Evolutionary conservation across 2,888 invertebrate genomes (phyloP).

Genomic region (Orthonevra nobilis): DNA sequence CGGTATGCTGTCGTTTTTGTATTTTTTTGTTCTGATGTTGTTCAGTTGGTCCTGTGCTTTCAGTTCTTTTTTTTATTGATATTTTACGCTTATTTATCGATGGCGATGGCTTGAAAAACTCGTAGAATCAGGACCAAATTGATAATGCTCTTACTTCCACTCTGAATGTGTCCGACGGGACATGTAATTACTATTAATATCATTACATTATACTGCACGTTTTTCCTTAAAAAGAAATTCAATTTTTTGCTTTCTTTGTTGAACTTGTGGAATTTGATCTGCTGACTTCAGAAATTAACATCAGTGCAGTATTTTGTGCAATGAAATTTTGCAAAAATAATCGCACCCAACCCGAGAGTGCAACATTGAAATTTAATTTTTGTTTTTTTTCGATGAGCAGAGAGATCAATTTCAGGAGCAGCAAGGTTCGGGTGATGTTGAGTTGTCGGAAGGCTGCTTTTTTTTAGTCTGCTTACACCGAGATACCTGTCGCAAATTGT

Average conservation of each 20-base stretch:
- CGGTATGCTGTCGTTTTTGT: conserved; percentile 13
- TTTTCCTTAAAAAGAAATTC: conserved; percentile 23
- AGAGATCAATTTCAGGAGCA: conserved; percentile 28
- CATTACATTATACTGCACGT: conserved; percentile 63
- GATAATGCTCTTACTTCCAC: conserved; percentile 66
- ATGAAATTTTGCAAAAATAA: conserved; percentile 6
- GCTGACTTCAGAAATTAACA: conserved; percentile 24
- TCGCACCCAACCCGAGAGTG: no score
- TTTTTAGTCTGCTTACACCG: conserved; percentile 24
- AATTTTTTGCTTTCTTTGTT: conserved; percentile 54
- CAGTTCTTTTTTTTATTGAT: conserved; percentile 5
- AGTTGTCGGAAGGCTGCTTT: conserved; percentile 23
- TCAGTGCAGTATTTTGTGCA: neutral
- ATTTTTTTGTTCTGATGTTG: conserved; percentile 21
- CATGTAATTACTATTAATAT: conserved; percentile 69
- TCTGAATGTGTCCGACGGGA: conserved; percentile 56
- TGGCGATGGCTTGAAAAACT: no score
- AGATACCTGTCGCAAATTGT: conserved; percentile 59
- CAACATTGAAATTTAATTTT: conserved; percentile 36
- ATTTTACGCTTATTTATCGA: conserved; percentile 29
- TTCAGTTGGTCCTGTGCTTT: conserved; percentile 29
- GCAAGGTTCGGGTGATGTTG: neutral
- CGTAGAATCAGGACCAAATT: conserved; percentile 51
- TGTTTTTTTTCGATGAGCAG: neutral
- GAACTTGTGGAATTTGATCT: conserved; percentile 25